Base-by-base conservation (phyloP, 2,888 invertebrate species). In the Ophion costatus region DNA sequence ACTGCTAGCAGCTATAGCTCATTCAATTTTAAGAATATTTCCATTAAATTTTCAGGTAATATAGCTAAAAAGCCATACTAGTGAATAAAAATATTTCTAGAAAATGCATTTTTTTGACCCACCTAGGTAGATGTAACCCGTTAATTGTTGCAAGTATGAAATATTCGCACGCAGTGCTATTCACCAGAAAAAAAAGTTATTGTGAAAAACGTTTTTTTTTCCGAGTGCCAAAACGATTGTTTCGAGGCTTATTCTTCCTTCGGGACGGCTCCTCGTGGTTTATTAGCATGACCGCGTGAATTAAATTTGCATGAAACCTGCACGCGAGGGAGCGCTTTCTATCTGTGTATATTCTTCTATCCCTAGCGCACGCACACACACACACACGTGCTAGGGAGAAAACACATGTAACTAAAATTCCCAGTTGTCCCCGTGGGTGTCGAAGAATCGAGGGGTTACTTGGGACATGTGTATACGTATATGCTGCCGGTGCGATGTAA, bases 321-420 rank as follows among this genome's bases (percentile, higher is more conserved):
- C 22, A 73, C 66, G 66, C 56, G 66, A 69, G 64, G 57, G 64
- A n/a, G 57, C 51, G 51, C 45, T 61, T 17, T 73, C 66, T n/a
- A n/a, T n/a, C n/a, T n/a, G n/a, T n/a, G n/a, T n/a, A n/a, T n/a
- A n/a, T n/a, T n/a, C n/a, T n/a, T n/a, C n/a, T n/a, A n/a, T n/a
- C n/a, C n/a, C n/a, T n/a, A n/a, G n/a, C n/a, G n/a, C 38, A 29
- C 59, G 51, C 33, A 61, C 22, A 76, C 67, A 80, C 20, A 80
- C 61, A 78, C 74, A 74, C 51, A 42, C 6, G 11, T 14, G 45
- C 45, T 45, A 17, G 45, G 14, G 45, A 45, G 45, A 45, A 45
- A 75, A 86, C 87, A 87, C 84, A 82, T 87, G 87, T 87, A 87
- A 87, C 77, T 86, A 87, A 87, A 83, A 77, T 63, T 81, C 64